These are phyloP conservation scores for Argyrosomus japonicus DNA, from an alignment of 2,113 vertebrate species.

Conservation along the genomic window DNA sequence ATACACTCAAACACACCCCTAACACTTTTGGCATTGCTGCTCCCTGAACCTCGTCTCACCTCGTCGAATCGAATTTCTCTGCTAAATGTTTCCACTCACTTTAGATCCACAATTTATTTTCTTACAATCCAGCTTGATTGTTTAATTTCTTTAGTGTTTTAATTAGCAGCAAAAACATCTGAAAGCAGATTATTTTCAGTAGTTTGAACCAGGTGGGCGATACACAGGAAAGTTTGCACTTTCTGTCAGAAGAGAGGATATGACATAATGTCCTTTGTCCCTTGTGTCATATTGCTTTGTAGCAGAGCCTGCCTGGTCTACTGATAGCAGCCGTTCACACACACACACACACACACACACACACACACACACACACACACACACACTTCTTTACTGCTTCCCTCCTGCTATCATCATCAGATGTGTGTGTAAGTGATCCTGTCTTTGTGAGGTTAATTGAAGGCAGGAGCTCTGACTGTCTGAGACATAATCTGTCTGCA, in stretches of 20 bases:
- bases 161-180: neutral
- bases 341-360: slow-evolving; percentile 5
- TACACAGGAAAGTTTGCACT: neutral
- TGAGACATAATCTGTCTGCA: slow-evolving; percentile 77
- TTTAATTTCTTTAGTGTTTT: neutral
- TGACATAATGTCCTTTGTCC: slow-evolving; percentile 26
- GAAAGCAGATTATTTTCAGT: neutral
- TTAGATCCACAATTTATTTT: neutral
- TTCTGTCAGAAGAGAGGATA: slow-evolving; percentile 19
- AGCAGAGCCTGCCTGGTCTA: slow-evolving; percentile 9
- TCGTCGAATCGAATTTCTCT: neutral
- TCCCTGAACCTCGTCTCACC: neutral
- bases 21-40: neutral
- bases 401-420: slow-evolving; percentile 63
- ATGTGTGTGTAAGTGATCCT: slow-evolving; percentile 72
- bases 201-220: neutral
- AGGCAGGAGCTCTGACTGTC: slow-evolving; percentile 79
- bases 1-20: neutral
- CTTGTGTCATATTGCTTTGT: slow-evolving; percentile 12
- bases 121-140: neutral
- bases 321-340: slow-evolving; percentile 10
- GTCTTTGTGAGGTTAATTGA: slow-evolving; percentile 84
- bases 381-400: slow-evolving; percentile 24
- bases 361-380: slow-evolving; percentile 8
- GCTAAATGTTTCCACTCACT: slow-evolving; percentile 2